Base-by-base conservation (phyloP, 2,888 invertebrate species). In the Ornithoptera priamus region DNA sequence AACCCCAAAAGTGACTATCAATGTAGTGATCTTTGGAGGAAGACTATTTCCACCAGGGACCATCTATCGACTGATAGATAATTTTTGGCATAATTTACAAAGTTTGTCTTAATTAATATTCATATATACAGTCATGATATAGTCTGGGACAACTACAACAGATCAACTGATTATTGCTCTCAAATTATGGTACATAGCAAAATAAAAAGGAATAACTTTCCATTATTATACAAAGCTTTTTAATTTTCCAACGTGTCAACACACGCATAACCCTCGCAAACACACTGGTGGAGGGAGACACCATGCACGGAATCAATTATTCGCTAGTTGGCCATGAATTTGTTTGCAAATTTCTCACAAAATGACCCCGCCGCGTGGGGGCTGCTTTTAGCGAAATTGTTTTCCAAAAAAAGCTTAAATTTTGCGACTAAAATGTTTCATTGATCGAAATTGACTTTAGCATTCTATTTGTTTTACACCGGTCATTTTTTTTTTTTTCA, bases 301-400 rank as follows among this genome's bases (percentile, higher is more conserved):
- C 57, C 69, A 65, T 66, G 57, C 62, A 60, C 58, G 58, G 46
- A 65, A 69, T 69, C 65, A 69, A 65, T 69, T 69, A 66, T 65
- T 66, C 65, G 69, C 62, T 69, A 69, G 58, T 65, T 65, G 65
- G 50, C 50, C 62, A 62, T 69, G 65, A 69, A 69, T 69, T 65
- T 62, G 65, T 69, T 66, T 66, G 65, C 65, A 65, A 65, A 69
- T 65, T 62, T 50, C 22, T 57, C 62, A 36, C 57, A 62, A 65
- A 69, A 69, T 69, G 42, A 69, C 65, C 50, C 66, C 53, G 66
- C n/a, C 62, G 30, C 59, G 66, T 66, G 56, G 62, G 58, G 62
- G 50, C 53, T 53, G 69, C 62, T 70, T 70, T 70, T 66, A 70
- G 66, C 22, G 24, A 62, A 70, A 70, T 66, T 70, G 58, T 66